Conservation (phyloP, 2,888 invertebrate species). For the Pyrrhia umbra region DNA sequence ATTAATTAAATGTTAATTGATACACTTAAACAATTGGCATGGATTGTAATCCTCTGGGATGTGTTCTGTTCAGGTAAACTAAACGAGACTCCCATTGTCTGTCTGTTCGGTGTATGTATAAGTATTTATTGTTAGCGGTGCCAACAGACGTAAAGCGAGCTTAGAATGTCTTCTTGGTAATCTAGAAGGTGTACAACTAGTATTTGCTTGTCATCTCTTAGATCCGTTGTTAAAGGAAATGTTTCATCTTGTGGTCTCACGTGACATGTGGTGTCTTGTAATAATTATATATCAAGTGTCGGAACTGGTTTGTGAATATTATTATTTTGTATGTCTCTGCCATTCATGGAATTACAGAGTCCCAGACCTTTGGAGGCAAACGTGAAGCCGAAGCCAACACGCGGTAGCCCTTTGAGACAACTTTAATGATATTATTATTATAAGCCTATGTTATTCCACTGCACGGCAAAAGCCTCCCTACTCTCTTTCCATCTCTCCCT, state of each 20-base stretch:
- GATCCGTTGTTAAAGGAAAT: constrained; percentile 21
- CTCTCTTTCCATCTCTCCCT: too few species aligned
- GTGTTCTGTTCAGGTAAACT: constrained; percentile 10
- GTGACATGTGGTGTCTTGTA: not conserved
- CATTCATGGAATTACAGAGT: too few species aligned
- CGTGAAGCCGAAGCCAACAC: too few species aligned
- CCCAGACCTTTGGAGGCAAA: too few species aligned
- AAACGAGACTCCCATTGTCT: constrained; percentile 32
- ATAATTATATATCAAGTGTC: constrained; percentile 27
- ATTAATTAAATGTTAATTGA: constrained; percentile 56
- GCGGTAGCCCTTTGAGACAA: too few species aligned
- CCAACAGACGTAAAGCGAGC: constrained; percentile 33
- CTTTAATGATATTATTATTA: too few species aligned
- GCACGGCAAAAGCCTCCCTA: too few species aligned
- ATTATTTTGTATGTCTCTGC: too few species aligned
- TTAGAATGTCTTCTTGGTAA: constrained; percentile 25
- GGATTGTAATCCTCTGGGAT: constrained; percentile 48
- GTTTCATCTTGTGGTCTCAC: constrained; percentile 11
- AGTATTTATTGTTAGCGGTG: constrained; percentile 30
- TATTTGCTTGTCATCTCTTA: constrained; percentile 35
- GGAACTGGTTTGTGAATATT: constrained; percentile 28
- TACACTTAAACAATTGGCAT: constrained; percentile 29
- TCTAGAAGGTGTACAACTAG: constrained; percentile 26
- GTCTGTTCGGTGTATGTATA: constrained; percentile 22
- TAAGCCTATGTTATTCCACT: too few species aligned